Percentiles rank a stretch among this genome's conserved stretches.
phyloP scores from a whole-genome alignment of 2,797 vertebrate species.

The Mastacembelus armatus region DNA sequence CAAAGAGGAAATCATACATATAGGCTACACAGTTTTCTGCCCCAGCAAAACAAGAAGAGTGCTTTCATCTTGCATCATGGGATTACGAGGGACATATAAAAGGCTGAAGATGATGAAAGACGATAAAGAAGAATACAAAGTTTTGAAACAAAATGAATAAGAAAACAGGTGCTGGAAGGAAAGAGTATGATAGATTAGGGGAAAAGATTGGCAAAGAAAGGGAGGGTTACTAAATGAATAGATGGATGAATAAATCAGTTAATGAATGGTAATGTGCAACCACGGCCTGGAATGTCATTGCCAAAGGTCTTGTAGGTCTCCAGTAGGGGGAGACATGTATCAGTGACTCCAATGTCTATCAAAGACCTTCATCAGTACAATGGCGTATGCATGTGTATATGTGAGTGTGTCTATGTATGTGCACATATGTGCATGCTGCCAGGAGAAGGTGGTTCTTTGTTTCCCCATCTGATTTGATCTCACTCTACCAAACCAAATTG shows the following conservation, averaged over 20 bases:
- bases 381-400: constrained; percentile 20
- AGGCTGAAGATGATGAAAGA: not conserved
- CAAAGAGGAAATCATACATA: too few relatives aligned
- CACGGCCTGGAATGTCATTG: constrained; percentile 69
- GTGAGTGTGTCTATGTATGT: constrained; percentile 15
- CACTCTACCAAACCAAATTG: constrained; percentile 69
- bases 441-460: constrained; percentile 80
- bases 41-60: not conserved
- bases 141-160: not conserved
- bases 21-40: not conserved
- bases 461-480: constrained; percentile 79
- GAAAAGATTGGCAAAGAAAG: constrained; percentile 32
- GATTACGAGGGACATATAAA: not conserved
- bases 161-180: constrained; percentile 19
- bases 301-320: constrained; percentile 78
- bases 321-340: constrained; percentile 76
- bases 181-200: constrained; percentile 21
- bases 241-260: constrained; percentile 73
- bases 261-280: constrained; percentile 74
- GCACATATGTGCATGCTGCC: constrained; percentile 27
- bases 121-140: not conserved
- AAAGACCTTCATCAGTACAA: constrained; percentile 59
- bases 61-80: not conserved
- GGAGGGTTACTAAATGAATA: constrained; percentile 62
- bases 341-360: constrained; percentile 63